phyloP scores from a whole-genome alignment of 1,140 invertebrate species.

The Orius insidiosus region DNA sequence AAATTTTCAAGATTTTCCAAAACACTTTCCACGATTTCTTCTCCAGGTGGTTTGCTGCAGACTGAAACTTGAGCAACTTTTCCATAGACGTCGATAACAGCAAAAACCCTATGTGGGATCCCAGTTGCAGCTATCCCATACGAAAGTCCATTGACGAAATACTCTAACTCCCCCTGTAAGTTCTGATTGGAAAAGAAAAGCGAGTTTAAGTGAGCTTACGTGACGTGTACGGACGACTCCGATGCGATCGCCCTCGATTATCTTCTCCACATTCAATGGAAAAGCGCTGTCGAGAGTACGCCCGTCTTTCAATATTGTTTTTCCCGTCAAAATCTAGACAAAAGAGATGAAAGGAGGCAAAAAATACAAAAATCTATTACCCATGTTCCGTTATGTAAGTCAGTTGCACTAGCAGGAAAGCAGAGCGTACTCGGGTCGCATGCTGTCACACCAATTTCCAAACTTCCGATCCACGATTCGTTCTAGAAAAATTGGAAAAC shows the following conservation, averaged over 20 bases:
- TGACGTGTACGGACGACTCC: conserved; percentile 65
- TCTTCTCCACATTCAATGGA: conserved; percentile 62
- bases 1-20: conserved; percentile 6
- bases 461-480: conserved; percentile 72
- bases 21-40: conserved; percentile 2
- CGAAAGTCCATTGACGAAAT: conserved; percentile 75
- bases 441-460: conserved; percentile 81
- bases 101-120: conserved; percentile 60
- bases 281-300: conserved; percentile 60
- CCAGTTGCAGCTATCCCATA: conserved; percentile 68
- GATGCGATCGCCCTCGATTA: conserved; percentile 68
- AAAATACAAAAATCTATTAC: conserved; percentile 28
- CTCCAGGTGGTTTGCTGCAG: not conserved
- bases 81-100: conserved; percentile 79
- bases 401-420: conserved; percentile 65
- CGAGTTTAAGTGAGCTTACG: conserved; percentile 27
- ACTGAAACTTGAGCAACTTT: conserved; percentile 77
- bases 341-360: conserved; percentile 2
- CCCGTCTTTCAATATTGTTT: conserved; percentile 68
- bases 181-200: not conserved
- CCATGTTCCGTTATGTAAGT: conserved; percentile 72
- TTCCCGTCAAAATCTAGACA: conserved; percentile 61
- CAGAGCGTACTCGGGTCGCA: conserved; percentile 64
- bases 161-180: conserved; percentile 60
- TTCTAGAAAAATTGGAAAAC: too few relatives aligned